Conservation (phyloP, 2,888 invertebrate genomes). For the Trisateles emortualis region DNA sequence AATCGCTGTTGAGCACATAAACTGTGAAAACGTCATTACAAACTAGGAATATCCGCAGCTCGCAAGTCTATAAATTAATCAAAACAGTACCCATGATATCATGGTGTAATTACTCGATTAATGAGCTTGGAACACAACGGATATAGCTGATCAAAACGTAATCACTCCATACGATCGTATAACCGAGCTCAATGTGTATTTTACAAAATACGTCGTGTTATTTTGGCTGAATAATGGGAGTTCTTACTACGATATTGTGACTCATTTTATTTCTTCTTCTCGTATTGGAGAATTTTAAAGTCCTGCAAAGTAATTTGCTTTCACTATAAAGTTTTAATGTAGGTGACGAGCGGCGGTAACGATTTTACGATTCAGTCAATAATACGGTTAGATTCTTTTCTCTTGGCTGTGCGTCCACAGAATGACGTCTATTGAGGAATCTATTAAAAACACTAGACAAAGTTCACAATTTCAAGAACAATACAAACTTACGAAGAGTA, state of each 20-base stretch:
- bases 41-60: neutral
- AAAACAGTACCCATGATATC: conserved; percentile 33
- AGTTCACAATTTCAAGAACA: too few relatives aligned
- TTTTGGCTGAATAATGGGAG: conserved; percentile 22
- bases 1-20: neutral
- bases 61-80: conserved; percentile 26
- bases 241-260: conserved; percentile 22
- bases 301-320: conserved; percentile 34
- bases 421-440: too few relatives aligned
- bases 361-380: neutral
- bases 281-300: conserved; percentile 29
- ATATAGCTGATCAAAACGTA: conserved; percentile 40
- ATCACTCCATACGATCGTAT: conserved; percentile 26
- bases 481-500: too few relatives aligned
- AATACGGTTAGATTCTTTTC: neutral
- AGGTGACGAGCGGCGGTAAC: neutral
- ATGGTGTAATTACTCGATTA: conserved; percentile 36
- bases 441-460: too few relatives aligned
- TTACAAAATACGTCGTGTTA: conserved; percentile 22
- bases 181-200: conserved; percentile 21
- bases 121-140: conserved; percentile 25
- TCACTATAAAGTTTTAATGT: conserved; percentile 30
- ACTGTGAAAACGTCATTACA: conserved; percentile 13
- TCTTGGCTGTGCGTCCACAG: neutral
- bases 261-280: conserved; percentile 27